Evolutionary conservation across 2,888 invertebrate species (phyloP).

Genomic region (Trachelus troglodyta): DNA sequence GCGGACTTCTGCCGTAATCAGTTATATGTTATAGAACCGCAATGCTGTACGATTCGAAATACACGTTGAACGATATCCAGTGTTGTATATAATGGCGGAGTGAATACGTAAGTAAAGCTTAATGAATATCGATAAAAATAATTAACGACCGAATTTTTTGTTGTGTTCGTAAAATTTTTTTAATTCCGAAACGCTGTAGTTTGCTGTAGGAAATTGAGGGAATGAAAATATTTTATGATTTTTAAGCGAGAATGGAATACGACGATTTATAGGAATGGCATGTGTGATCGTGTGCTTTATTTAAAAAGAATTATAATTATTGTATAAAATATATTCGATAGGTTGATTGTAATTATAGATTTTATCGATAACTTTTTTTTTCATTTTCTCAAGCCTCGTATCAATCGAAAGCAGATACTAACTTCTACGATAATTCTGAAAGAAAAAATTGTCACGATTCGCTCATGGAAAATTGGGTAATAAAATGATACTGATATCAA

Average conservation of each 20-base stretch:
- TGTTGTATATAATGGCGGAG: neutral
- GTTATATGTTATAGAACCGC: neutral
- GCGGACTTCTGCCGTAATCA: too few species aligned
- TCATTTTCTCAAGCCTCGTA: neutral
- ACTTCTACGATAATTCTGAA: neutral
- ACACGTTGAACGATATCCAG: neutral
- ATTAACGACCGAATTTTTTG: neutral
- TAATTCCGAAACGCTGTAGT: neutral
- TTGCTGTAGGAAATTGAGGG: neutral
- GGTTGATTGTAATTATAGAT: neutral
- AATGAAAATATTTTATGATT: neutral
- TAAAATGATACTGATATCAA: neutral
- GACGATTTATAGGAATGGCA: neutral
- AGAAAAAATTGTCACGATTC: neutral
- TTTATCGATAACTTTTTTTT: neutral
- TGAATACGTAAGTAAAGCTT: neutral
- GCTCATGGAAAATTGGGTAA: neutral
- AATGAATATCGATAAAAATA: neutral
- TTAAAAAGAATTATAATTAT: too few species aligned
- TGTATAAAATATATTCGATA: neutral
- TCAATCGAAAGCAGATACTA: neutral
- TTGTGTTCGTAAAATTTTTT: neutral
- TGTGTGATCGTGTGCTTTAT: neutral
- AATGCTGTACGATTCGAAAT: neutral
- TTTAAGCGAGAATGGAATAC: neutral